Evolutionary conservation across 2,888 invertebrate species (phyloP).

Genomic region (Uropetala carovei): DNA sequence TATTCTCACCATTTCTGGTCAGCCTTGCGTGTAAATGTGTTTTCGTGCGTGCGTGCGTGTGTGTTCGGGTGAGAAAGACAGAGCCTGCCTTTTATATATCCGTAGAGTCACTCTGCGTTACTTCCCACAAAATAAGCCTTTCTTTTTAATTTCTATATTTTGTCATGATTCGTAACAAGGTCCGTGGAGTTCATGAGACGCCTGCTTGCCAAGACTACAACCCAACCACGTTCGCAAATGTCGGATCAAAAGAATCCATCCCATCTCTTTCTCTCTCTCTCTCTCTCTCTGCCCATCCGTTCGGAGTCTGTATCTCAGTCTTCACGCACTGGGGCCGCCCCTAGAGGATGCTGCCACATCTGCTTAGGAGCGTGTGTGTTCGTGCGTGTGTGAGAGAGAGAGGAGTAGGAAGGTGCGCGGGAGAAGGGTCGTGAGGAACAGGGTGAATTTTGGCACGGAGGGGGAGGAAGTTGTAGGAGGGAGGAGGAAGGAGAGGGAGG

Average conservation of each 20-base stretch:
- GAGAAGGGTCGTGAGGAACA: too few species aligned
- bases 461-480: background rate
- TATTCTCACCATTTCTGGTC: too few species aligned
- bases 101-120: too few species aligned
- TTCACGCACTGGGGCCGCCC: background rate
- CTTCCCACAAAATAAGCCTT: background rate
- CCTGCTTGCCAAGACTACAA: background rate
- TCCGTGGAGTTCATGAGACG: background rate
- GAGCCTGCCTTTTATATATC: too few species aligned
- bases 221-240: background rate
- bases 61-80: too few species aligned
- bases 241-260: background rate
- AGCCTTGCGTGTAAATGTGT: too few species aligned
- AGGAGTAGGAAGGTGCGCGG: background rate
- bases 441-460: background rate
- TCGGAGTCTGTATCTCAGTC: background rate
- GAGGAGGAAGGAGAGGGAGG: constrained; percentile 14
- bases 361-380: background rate
- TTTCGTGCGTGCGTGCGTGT: too few species aligned
- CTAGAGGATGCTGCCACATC: background rate
- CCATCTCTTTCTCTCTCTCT: background rate
- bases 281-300: background rate
- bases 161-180: background rate
- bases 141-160: background rate
- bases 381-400: background rate